Evolutionary conservation across 2,797 vertebrate species (phyloP).

Genomic region (Alcedo atthis): DNA sequence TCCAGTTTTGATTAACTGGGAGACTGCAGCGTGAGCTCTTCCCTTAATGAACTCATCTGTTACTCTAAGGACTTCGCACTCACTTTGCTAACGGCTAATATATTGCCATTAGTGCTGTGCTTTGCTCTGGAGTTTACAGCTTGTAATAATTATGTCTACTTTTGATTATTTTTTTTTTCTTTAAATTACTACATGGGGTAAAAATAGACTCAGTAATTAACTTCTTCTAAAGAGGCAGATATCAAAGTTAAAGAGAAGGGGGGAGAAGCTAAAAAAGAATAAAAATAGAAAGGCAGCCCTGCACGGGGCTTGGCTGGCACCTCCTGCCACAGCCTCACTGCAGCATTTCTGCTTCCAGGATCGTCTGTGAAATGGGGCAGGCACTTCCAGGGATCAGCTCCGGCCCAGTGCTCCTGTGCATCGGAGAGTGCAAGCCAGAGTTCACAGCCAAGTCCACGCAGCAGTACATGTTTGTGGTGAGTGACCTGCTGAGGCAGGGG

Average conservation of each 20-base stretch:
- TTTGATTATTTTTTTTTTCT: constrained; percentile 51
- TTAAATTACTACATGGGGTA: constrained; percentile 55
- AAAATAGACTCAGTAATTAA: constrained; percentile 60
- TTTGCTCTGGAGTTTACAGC: constrained; percentile 75
- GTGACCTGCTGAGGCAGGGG: not conserved
- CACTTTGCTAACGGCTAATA: constrained; percentile 65
- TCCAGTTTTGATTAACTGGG: constrained; percentile 67
- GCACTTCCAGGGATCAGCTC: constrained; percentile 82
- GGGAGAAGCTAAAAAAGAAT: too few relatives aligned
- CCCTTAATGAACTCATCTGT: constrained; percentile 74
- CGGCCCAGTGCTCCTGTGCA: constrained; percentile 91
- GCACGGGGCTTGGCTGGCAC: not conserved
- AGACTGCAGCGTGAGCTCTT: constrained; percentile 45
- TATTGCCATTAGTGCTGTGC: constrained; percentile 74
- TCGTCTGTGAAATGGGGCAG: constrained; percentile 95
- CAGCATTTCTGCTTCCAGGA: constrained; percentile 80
- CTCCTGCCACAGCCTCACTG: constrained; percentile 22
- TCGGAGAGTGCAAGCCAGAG: constrained; percentile 93
- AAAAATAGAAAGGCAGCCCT: not conserved
- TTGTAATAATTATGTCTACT: constrained; percentile 76
- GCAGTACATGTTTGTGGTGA: constrained; percentile 94
- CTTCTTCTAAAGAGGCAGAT: constrained; percentile 56
- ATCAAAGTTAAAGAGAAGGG: not conserved
- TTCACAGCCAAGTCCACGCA: constrained; percentile 90
- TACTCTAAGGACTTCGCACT: constrained; percentile 43